Evolutionary conservation across 2,888 invertebrate species (phyloP), one percentile per base, ranked within the genome.

Genomic region (Deilephila elpenor): DNA sequence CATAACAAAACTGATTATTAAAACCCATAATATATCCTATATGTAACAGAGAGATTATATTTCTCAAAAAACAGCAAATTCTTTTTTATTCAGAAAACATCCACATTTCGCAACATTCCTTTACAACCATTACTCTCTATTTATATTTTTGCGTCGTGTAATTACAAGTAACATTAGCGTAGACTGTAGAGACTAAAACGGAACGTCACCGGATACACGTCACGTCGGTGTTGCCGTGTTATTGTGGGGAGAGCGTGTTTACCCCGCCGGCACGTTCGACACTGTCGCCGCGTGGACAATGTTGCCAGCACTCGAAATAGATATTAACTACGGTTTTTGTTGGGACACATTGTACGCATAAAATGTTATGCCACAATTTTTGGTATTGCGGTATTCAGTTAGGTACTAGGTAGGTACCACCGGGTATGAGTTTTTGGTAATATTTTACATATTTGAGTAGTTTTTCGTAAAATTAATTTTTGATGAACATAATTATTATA

Each of bases 231-330:
- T 81, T 83, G 81, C 83, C 84, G 86, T 93, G 93, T 93, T 93
- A 92, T 93, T 92, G 93, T 92, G 93, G 93, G 91, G 85, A 86
- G 92, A 85, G 84, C 82, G 84, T 93, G 93, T 93, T 94, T 94
- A 93, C 91, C 87, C 83, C 84, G 87, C 83, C 78, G 85, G 92
- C 93, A 93, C 93, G 93, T 90, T 89, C 93, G 89, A 87, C 77
- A 79, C 86, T 93, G 93, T 93, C 93, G 92, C 90, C 85, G 84
- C 76, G 76, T 77, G 84, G 93, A 93, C 93, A 93, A 91, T 93
- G 93, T 94, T 93, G 93, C 93, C 84, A 85, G 73, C 81, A 87
- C 88, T 91, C 84, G 81, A 92, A 92, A 91, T 91, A 92, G 89
- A 89, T 87, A 86, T 84, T 76, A 74, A 25, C 25, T 1, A 76